phyloP scores from a whole-genome alignment of 2,113 vertebrate genomes.

The Cacatua alba region DNA sequence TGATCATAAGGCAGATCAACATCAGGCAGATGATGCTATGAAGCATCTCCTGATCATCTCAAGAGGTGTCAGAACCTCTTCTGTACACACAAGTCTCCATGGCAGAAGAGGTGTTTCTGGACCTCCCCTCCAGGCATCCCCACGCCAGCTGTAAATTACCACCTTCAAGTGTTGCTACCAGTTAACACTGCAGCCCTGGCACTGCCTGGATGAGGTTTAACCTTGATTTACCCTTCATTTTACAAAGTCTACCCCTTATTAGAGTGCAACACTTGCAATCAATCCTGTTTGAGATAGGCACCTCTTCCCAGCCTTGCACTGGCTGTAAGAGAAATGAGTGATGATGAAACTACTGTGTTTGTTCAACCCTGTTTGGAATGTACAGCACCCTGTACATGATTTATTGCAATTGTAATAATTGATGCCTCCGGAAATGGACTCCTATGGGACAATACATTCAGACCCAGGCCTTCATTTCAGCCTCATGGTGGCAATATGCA shows the following conservation, averaged over 20 bases:
- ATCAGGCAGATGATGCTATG: background rate
- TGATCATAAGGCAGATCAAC: background rate
- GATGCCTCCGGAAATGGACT: conserved; percentile 50
- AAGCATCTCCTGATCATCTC: background rate
- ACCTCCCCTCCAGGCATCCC: background rate
- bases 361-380: conserved; percentile 27
- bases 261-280: background rate
- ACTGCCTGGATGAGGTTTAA: background rate
- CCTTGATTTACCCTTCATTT: conserved; percentile 32
- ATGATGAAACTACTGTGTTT: conserved; percentile 41
- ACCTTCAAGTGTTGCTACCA: background rate
- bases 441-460: conserved; percentile 46
- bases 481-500: conserved; percentile 18
- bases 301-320: background rate
- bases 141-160: background rate
- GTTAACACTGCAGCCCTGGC: background rate
- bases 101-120: background rate
- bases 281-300: background rate
- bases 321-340: background rate
- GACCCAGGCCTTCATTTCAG: conserved; percentile 7
- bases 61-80: background rate
- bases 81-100: no score
- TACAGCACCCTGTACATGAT: conserved; percentile 17
- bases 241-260: background rate
- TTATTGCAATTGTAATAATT: conserved; percentile 33